Conservation (phyloP, 2,797 vertebrate species). For the Tenualosa thibaudeaui region DNA sequence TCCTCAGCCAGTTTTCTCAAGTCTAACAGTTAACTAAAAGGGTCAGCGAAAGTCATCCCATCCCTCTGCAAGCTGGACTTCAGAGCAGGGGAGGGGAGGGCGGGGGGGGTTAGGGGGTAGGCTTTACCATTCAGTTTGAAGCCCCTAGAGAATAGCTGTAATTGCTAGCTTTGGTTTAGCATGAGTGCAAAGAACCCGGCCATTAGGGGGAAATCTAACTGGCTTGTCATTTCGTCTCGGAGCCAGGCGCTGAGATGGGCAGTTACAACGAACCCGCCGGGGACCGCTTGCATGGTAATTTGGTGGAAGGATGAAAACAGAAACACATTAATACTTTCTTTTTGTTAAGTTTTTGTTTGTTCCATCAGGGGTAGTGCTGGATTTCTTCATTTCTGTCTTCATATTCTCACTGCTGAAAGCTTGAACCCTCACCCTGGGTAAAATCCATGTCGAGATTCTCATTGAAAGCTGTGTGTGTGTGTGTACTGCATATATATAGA, state of each 20-base stretch:
- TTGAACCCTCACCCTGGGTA: not conserved
- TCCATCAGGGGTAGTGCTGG: not conserved
- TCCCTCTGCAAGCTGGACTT: not conserved
- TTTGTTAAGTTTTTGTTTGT: not conserved
- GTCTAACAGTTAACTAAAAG: not conserved
- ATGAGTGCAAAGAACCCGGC: not conserved
- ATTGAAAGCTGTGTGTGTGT: not conserved
- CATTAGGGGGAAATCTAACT: not conserved
- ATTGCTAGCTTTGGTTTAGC: not conserved
- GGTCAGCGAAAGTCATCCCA: not conserved
- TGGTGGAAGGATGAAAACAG: not conserved
- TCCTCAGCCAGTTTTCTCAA: not conserved
- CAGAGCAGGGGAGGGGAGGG: not conserved
- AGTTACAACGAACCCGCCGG: not conserved
- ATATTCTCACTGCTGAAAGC: not conserved
- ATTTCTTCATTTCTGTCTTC: not conserved
- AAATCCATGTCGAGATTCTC: not conserved
- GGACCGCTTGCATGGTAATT: not conserved
- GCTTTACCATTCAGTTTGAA: not conserved
- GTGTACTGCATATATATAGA: not conserved
- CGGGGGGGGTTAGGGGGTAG: no score
- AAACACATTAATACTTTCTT: not conserved
- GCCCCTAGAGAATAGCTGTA: not conserved
- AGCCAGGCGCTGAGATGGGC: not conserved
- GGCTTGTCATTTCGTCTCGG: not conserved